A percentile compares a stretch with the other conserved stretches of the same genome.
Evolutionary conservation across 2,888 invertebrate species (phyloP).

Genomic region (Pseudeuparius sepicola): DNA sequence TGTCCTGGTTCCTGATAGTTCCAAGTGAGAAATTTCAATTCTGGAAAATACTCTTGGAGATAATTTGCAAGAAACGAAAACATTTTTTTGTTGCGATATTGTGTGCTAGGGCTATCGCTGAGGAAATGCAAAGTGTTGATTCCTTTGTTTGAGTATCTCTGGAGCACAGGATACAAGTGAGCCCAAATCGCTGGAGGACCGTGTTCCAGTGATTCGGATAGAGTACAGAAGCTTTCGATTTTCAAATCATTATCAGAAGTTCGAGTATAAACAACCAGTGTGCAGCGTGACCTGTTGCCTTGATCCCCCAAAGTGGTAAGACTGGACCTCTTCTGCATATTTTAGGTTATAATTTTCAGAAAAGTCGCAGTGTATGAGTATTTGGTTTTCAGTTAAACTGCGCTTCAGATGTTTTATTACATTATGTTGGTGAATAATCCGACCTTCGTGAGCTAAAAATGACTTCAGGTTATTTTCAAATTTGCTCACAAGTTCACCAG

Average conservation of each 20-base stretch:
- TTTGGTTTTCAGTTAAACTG: not conserved
- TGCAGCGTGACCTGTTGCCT: slow-evolving; percentile 8
- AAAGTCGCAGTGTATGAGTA: slow-evolving; percentile 7
- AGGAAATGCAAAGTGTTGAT: slow-evolving; percentile 6
- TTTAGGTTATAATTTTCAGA: slow-evolving; percentile 7
- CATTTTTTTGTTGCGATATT: slow-evolving; percentile 8
- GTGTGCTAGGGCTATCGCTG: slow-evolving; percentile 7
- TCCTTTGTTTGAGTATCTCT: not conserved
- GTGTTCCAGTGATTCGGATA: slow-evolving; percentile 7
- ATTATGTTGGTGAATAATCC: not conserved
- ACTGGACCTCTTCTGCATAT: slow-evolving; percentile 6
- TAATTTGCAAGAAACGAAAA: slow-evolving; percentile 1
- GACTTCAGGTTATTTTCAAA: not conserved
- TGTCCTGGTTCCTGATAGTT: slow-evolving; percentile 12
- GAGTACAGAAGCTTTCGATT: slow-evolving; percentile 7
- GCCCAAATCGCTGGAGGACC: slow-evolving; percentile 3
- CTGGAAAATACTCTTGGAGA: not conserved
- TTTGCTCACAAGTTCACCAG: not conserved
- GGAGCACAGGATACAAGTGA: slow-evolving; percentile 1
- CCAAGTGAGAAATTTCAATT: slow-evolving; percentile 6
- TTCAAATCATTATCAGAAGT: slow-evolving; percentile 1
- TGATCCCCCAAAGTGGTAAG: slow-evolving; percentile 10
- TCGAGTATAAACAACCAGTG: slow-evolving; percentile 2
- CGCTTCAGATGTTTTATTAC: not conserved
- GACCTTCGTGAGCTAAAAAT: not conserved